Evolutionary conservation across 2,888 invertebrate genomes (phyloP), one percentile per base, ranked within the genome.

Genomic region (Athetis lepigone): DNA sequence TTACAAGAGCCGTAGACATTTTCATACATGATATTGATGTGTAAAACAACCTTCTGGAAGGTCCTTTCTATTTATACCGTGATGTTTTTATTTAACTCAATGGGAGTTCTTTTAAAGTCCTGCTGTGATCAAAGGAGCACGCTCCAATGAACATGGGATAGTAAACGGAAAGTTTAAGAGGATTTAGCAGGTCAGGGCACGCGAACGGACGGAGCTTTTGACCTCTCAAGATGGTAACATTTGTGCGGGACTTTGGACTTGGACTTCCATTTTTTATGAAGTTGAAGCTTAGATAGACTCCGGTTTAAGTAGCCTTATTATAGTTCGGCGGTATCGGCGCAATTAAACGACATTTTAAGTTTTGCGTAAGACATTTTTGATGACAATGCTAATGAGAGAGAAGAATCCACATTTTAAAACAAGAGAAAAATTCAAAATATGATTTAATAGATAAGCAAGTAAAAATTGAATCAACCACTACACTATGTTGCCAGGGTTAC

Each of bases 151-250:
- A 59, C 77, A 71, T 62, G 57, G 77, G 77, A 66, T 82, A 75
- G 75, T 75, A 79, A 83, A 81, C 75, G 77, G 74, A 70, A 75
- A 71, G 54, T 75, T 72, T 86, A 83, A 82, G 80, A 80, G 83
- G 85, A 85, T 86, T 88, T 86, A 79, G 75, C 82, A 83, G 85
- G 83, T 81, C 84, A 84, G 49, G 70, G 84, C 77, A 82, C 82
- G 19, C 72, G 70, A 57, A 58, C 74, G 69, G 74, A 70, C 46
- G 29, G 7, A 40, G 45, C 46, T 42, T 64, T 49, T 52, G 75
- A 61, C 64, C 61, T 58, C 47, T 9, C 39, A 40, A 64, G 75
- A 69, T 45, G 50, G 27, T 40, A n/a, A 27, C 56, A 37, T 58
- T 56, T 52, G 40, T 52, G 39, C 43, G 27, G n/a, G 50, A 29